phyloP scores from a whole-genome alignment of 2,797 vertebrate genomes.

The Anguilla anguilla region DNA sequence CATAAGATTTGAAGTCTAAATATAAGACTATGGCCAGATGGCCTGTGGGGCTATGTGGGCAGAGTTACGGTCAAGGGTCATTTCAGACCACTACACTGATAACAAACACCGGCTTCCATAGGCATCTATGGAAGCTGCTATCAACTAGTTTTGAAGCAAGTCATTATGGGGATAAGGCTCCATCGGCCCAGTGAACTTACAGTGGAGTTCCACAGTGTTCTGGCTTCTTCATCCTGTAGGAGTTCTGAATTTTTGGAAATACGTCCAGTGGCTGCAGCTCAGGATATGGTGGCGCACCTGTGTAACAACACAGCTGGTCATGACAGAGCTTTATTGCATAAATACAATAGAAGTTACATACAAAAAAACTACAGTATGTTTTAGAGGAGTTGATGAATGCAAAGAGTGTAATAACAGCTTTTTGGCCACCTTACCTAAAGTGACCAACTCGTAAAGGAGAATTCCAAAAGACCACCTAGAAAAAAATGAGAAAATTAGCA shows the following conservation, averaged over 20 bases:
- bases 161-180: background rate
- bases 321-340: background rate
- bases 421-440: conserved; percentile 62
- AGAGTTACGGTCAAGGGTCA: no score
- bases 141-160: background rate
- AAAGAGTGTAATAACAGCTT: background rate
- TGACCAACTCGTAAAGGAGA: conserved; percentile 71
- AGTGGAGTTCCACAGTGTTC: conserved; percentile 60
- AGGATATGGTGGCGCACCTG: conserved; percentile 72
- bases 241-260: conserved; percentile 58
- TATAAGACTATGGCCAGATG: no score
- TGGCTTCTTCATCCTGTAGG: conserved; percentile 68
- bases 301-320: background rate
- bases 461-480: conserved; percentile 75
- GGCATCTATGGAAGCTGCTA: background rate
- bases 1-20: no score
- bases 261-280: conserved; percentile 65
- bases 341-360: background rate
- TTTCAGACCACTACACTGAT: no score
- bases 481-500: conserved; percentile 9
- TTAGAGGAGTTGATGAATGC: no score
- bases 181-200: conserved; percentile 54
- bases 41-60: no score
- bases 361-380: background rate
- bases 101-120: no score